Conservation (phyloP, 2,797 vertebrate genomes). For the Myiotriccus ornatus region DNA sequence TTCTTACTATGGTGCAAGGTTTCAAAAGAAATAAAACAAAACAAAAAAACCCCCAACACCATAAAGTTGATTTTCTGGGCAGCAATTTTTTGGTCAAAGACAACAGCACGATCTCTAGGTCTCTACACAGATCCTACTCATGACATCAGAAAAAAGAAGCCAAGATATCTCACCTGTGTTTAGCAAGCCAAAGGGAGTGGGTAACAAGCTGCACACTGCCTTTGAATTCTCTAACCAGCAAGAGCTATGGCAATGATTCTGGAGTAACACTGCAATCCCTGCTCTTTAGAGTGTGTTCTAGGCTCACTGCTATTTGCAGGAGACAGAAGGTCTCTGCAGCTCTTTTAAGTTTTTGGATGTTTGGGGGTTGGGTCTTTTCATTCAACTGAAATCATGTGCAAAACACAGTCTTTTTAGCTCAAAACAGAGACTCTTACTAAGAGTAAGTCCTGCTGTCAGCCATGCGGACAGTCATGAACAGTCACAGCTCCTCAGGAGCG, state of each 20-base stretch:
- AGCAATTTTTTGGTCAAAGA: background rate
- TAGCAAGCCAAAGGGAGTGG: background rate
- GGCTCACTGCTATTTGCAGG: no score
- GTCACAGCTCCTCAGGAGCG: background rate
- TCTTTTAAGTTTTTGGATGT: background rate
- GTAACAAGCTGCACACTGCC: background rate
- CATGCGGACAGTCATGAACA: background rate
- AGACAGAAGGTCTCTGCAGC: background rate
- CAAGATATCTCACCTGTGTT: background rate
- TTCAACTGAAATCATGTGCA: background rate
- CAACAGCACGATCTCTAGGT: no score
- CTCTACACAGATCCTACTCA: background rate
- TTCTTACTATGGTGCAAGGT: background rate
- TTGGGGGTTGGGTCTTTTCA: no score
- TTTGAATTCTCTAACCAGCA: background rate
- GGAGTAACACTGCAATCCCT: background rate
- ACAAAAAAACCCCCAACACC: accelerated
- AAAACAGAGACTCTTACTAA: background rate
- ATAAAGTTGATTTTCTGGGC: background rate
- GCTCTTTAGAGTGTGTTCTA: background rate
- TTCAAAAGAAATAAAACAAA: background rate
- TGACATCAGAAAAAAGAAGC: background rate
- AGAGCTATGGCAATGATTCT: background rate
- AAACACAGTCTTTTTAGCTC: background rate
- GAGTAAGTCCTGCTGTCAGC: background rate